phyloP scores from a whole-genome alignment of 2,888 invertebrate genomes.

The Monochamus alternatus region DNA sequence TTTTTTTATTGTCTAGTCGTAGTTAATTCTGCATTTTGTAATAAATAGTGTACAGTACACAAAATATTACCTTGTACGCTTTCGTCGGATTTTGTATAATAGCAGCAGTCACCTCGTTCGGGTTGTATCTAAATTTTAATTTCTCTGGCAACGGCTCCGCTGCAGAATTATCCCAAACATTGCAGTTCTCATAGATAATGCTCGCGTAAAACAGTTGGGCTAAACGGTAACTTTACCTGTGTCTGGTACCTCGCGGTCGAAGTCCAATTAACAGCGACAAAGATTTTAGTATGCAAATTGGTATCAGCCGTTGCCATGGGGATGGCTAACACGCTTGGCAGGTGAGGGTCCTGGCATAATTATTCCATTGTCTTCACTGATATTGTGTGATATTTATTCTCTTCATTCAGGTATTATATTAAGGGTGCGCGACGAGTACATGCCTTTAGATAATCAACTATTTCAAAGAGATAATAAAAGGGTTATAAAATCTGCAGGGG shows the following conservation, averaged over 20 bases:
- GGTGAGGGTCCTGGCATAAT: slow-evolving; percentile 66
- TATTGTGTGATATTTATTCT: slow-evolving; percentile 61
- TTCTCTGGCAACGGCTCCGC: slow-evolving; percentile 6
- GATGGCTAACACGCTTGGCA: slow-evolving; percentile 62
- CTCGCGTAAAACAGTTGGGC: slow-evolving; percentile 26
- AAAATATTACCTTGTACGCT: too few species aligned
- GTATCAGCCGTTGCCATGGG: slow-evolving; percentile 63
- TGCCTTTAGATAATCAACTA: slow-evolving; percentile 54
- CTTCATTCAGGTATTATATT: slow-evolving; percentile 55
- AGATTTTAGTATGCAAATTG: slow-evolving; percentile 67
- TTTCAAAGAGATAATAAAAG: slow-evolving; percentile 55
- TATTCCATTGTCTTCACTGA: slow-evolving; percentile 67
- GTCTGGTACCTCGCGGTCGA: slow-evolving; percentile 51
- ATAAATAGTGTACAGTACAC: too few species aligned
- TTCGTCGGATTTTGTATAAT: too few species aligned
- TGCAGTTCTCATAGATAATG: slow-evolving; percentile 28
- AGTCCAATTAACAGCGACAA: slow-evolving; percentile 64
- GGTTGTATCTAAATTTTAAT: slow-evolving; percentile 21
- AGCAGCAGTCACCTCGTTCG: background rate
- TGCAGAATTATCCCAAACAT: slow-evolving; percentile 11
- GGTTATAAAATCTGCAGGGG: slow-evolving; percentile 51
- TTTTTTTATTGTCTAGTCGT: too few species aligned
- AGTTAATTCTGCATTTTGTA: too few species aligned
- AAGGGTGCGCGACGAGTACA: slow-evolving; percentile 44
- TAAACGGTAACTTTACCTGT: slow-evolving; percentile 44